phyloP scores from a whole-genome alignment of 2,113 vertebrate species.

The Ictalurus punctatus region DNA sequence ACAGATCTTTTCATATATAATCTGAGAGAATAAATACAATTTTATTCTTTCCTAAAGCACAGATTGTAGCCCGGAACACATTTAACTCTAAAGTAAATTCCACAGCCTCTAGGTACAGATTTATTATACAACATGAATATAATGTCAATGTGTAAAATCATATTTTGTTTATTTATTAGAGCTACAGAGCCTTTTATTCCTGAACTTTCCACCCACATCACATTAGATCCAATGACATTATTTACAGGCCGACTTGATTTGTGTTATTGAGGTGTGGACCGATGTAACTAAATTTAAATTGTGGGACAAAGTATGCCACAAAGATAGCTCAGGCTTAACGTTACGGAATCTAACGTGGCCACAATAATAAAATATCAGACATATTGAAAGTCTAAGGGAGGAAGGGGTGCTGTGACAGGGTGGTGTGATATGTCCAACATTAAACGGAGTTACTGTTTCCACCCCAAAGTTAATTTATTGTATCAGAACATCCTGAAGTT shows the following conservation, averaged over 20 bases:
- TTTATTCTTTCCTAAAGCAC: not conserved
- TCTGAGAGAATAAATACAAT: not conserved
- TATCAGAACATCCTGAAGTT: no score
- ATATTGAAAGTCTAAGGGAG: no score
- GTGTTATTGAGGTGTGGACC: not conserved
- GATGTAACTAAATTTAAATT: not conserved
- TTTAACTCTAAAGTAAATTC: not conserved
- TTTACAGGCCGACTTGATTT: not conserved
- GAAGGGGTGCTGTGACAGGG: no score
- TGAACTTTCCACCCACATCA: not conserved
- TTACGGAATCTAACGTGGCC: not conserved
- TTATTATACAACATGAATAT: not conserved
- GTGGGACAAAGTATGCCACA: not conserved
- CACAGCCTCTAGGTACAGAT: not conserved
- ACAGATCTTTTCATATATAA: not conserved
- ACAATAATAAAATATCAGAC: not conserved
- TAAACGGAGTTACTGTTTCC: no score
- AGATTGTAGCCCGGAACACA: not conserved
- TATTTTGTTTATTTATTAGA: not conserved
- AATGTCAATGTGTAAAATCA: not conserved
- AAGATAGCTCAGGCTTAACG: not conserved
- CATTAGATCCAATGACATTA: not conserved
- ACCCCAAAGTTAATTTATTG: no score
- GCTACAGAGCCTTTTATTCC: not conserved
- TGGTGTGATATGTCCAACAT: no score